Evolutionary conservation across 2,797 vertebrate species (phyloP).

Genomic region (Phalanger gymnotis): DNA sequence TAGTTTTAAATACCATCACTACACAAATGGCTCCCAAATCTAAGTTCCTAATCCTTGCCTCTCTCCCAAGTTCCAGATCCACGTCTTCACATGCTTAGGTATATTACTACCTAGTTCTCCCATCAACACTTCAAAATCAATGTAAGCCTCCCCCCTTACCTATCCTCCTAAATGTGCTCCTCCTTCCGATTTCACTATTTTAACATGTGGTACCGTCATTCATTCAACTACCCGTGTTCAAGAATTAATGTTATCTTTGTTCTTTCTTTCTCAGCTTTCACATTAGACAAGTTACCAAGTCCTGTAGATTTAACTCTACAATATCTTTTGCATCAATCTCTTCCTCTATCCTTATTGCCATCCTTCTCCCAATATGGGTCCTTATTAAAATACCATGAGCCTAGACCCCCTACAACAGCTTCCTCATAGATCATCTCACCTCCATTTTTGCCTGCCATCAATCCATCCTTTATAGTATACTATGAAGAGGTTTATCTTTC

Average conservation of each 20-base stretch:
- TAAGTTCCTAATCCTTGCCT: not conserved
- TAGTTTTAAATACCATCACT: not conserved
- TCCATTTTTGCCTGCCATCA: not conserved
- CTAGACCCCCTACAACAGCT: not conserved
- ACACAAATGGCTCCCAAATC: not conserved
- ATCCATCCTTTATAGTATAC: not conserved
- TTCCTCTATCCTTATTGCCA: not conserved
- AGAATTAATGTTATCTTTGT: not conserved
- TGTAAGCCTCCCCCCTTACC: not conserved
- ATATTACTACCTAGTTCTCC: not conserved
- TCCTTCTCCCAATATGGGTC: not conserved
- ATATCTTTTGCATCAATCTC: not conserved
- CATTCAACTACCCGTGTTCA: not conserved
- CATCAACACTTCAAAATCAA: not conserved
- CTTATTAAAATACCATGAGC: not conserved
- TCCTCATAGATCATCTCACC: not conserved
- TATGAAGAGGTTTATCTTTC: not conserved
- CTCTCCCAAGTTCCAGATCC: not conserved
- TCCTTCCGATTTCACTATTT: not conserved
- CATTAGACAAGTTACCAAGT: not conserved
- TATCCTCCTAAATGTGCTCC: not conserved
- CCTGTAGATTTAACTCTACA: not conserved
- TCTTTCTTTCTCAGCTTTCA: not conserved
- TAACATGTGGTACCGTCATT: not conserved
- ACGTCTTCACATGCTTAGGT: not conserved